These are phyloP conservation scores for Petroica traversi DNA, from an alignment of 2,113 vertebrate species.

Conservation along the genomic window DNA sequence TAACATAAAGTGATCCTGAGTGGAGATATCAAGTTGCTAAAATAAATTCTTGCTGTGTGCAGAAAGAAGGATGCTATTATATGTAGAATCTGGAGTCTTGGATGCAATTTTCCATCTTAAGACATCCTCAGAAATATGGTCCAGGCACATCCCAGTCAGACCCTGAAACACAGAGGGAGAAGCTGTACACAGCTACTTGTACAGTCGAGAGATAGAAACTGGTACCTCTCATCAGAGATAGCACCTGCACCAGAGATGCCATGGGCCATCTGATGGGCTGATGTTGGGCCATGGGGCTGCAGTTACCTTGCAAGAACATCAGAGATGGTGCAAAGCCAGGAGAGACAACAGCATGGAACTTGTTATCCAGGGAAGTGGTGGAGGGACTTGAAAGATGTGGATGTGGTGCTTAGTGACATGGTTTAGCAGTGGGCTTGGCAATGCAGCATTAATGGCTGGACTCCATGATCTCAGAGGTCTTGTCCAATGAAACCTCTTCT, in stretches of 20 bases:
- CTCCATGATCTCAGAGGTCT: neutral
- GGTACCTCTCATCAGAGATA: neutral
- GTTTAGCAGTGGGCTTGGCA: neutral
- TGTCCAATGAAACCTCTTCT: neutral
- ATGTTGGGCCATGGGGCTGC: neutral
- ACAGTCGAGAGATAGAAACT: neutral
- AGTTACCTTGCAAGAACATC: neutral
- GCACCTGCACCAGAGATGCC: neutral
- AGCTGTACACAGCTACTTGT: neutral
- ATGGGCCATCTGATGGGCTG: neutral
- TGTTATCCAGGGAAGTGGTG: rapidly evolving
- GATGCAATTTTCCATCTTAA: neutral
- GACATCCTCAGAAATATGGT: neutral
- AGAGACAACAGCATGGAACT: neutral
- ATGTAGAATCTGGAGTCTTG: neutral
- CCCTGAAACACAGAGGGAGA: neutral
- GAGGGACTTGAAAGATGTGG: neutral
- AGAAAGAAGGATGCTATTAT: neutral
- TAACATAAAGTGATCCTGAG: neutral
- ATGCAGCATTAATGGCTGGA: neutral
- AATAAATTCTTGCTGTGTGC: neutral
- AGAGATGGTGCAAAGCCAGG: neutral
- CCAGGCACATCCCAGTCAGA: neutral
- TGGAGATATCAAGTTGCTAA: neutral
- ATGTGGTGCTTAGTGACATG: neutral